Base-by-base conservation (phyloP, 2,888 invertebrate species). In the Heliconius sara region DNA sequence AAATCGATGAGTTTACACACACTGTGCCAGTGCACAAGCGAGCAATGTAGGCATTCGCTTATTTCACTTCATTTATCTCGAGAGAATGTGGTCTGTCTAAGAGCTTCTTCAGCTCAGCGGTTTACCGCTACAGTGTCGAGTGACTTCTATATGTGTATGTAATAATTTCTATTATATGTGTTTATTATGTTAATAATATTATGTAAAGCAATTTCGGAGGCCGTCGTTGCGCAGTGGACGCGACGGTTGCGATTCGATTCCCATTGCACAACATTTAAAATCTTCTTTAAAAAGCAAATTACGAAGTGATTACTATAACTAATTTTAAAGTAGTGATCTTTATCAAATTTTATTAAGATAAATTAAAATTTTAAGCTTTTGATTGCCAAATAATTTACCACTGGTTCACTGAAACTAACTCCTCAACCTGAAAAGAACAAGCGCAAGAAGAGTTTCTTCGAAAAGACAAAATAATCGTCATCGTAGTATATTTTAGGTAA, bases 121-220 rank as follows among this genome's bases (percentile, higher is more conserved):
- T 63, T 52, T 16, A 72, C 77, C 77, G 43, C 47, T 47, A 47
- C n/a, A 30, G 43, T 65, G 71, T 57, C 86, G 39, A 73, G 73
- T 73, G 73, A 73, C 13, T 73, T 60, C 60, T 60, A 73, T 47
- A 25, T 47, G 70, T 16, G 13, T 70, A 25, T 70, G 52, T 22
- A 22, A 52, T 52, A 52, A 52, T 52, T 19, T 52, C 19, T 52
- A 19, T 52, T 47, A 47, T 4, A 47, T 47, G 43, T 47, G 43
- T 47, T 19, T 52, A 52, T 19, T 52, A 52, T 52, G 19, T 52
- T 52, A 19, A 52, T 52, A 5, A 19, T 52, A 52, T 52, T 19
- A 52, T 19, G 52, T 52, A 52, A 52, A 19, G 2, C 19, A 19
- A 52, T 52, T 52, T 52, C 5, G 19, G 19, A 52, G 6, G 52